Evolutionary conservation across 2,113 vertebrate genomes (phyloP), one percentile per base, ranked within the genome.

Genomic region (Setophaga petechia): DNA sequence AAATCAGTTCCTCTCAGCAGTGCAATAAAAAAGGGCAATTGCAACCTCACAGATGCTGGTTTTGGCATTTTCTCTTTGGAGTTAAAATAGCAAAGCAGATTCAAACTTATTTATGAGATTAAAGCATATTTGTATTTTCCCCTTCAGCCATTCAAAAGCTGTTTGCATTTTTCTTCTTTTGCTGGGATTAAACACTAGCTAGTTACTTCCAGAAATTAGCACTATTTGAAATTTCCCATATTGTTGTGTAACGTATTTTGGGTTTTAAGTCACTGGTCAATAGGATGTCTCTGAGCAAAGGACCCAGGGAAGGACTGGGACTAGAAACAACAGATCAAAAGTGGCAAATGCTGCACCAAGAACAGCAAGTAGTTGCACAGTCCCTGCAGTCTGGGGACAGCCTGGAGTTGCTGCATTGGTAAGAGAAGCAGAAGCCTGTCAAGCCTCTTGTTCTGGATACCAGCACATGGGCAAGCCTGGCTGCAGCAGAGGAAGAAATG

Each of bases 401-500:
- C 33, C 57, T 35, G 41, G 41, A 35, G 39, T 1, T 62, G 54
- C 68, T 43, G 14, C 41, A 22, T 22, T 47, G 44, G 16, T n/a
- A 16, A 44, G 54, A 79, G 67, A 30, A 52, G 19, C 39, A 46
- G 75, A 79, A 82, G 16, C 2, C 0, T 1, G 0, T 54, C 2
- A 16, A 71, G 30, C 14, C 14, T 62, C 55, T 24, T 5, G 2
- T 43, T 39, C 55, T 84, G 55, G 37, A 21, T 67, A 78, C 55
- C 33, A 84, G 85, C 46, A 74, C 0, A 0, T 9, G 24, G 25
- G 5, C 15, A 51, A 84, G 37, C n/a, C 30, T 0, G 2, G 47
- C 44, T 80, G 54, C 52, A 59, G 22, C 2, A 23, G 30, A 84
- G 20, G 23, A 79, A 57, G 61, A 82, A 80, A 35, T 6, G 8